These are phyloP conservation scores for Rhagoletis zephyria DNA, from an alignment of 1,140 invertebrate species.

Conservation along the genomic window DNA sequence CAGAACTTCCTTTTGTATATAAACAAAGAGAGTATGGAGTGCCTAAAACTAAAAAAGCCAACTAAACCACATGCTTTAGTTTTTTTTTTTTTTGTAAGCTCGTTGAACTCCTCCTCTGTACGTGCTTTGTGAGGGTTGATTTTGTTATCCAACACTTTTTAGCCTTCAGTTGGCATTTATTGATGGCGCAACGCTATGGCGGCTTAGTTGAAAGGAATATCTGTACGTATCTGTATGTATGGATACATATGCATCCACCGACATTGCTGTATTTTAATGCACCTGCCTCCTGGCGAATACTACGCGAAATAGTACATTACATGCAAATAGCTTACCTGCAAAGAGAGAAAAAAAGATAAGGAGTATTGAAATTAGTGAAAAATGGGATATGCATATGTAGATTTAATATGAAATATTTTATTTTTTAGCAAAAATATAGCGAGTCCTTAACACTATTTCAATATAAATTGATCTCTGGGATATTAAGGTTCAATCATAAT, in stretches of 20 bases:
- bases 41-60: background rate
- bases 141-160: conserved; percentile 16
- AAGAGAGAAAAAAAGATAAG: background rate
- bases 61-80: background rate
- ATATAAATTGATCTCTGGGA: too few species aligned
- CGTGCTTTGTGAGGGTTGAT: background rate
- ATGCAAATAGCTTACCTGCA: conserved; percentile 4
- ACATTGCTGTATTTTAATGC: background rate
- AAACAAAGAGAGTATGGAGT: background rate
- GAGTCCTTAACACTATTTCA: too few species aligned
- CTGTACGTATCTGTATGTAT: background rate
- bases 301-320: background rate
- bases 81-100: background rate
- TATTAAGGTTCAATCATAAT: too few species aligned
- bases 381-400: background rate
- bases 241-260: background rate
- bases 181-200: background rate
- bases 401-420: too few species aligned
- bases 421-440: too few species aligned
- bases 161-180: conserved; percentile 22
- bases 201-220: background rate
- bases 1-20: conserved; percentile 6
- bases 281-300: background rate
- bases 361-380: background rate
- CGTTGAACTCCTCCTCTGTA: background rate